Evolutionary conservation across 2,113 vertebrate genomes (phyloP), one percentile per base, ranked within the genome.

Genomic region (Pagrus major): DNA sequence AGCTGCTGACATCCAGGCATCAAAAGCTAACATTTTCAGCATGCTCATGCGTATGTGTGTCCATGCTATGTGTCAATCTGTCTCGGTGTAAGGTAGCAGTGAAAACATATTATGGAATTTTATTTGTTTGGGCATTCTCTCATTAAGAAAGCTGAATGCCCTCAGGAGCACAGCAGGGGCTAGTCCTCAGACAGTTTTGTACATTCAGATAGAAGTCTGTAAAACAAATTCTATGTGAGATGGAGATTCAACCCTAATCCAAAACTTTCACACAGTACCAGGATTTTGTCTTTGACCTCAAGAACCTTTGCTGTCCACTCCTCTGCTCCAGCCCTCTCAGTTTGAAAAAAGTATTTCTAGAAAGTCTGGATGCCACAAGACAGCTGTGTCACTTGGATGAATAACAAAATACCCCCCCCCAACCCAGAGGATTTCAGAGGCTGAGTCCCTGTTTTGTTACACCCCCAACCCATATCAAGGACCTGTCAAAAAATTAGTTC

Each of bases 401-500:
- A 70, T 70, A 75, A 75, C 27, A 71, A 66, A 70, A 69, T 18
- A 54, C 18, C 29, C 33, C 35, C 12, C 14, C 21, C 58, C 42
- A 73, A 75, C 49, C 61, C 74, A 23, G 9, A 79, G 44, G 82
- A 82, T 76, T 79, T 79, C 65, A 16, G 63, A 64, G 61, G 25
- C 56, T 64, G 46, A 73, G 59, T 64, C 66, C 51, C 67, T 64
- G 73, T 67, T 83, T 76, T 61, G 71, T 81, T 79, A 49, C 51
- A 58, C 10, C 58, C 55, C 46, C 61, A 27, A 9, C 54, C 66
- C 66, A 81, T 81, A 89, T 88, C 86, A 91, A 72, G 71, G 59
- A 76, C 55, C 78, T 87, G 86, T 90, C 90, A 90, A 65, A 86
- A 84, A 88, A 90, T 88, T 79, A 63, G 86, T 91, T 90, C 82